A percentile compares a stretch with the other conserved stretches of the same genome.
phyloP scores from a whole-genome alignment of 2,888 invertebrate genomes.

The Aspidiotus rigidus region DNA sequence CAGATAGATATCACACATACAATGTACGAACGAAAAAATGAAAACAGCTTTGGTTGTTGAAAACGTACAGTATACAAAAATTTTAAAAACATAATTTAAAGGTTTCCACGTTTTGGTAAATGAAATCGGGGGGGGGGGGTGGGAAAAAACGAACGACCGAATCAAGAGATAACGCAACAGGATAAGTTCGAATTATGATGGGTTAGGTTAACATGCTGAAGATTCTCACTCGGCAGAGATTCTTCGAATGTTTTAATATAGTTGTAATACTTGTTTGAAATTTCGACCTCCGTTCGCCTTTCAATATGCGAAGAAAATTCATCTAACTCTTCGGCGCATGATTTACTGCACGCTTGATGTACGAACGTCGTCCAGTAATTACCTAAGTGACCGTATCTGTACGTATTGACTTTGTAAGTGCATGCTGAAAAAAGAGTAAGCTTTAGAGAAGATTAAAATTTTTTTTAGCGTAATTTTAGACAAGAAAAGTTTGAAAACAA shows the following conservation, averaged over 20 bases:
- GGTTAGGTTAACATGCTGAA: too few relatives aligned
- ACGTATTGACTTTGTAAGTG: constrained; percentile 11
- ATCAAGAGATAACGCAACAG: too few relatives aligned
- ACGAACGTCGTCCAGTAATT: constrained; percentile 48
- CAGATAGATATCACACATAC: too few relatives aligned
- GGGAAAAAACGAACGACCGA: too few relatives aligned
- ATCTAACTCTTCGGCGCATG: constrained; percentile 41
- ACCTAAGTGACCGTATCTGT: constrained; percentile 41
- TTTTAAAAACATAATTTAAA: too few relatives aligned
- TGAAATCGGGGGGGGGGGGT: too few relatives aligned
- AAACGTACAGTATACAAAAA: too few relatives aligned
- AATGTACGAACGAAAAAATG: too few relatives aligned
- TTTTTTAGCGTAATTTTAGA: too few relatives aligned
- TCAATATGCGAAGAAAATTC: constrained; percentile 9
- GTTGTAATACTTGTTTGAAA: neutral
- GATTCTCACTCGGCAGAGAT: neutral
- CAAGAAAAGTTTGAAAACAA: neutral
- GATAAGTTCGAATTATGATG: too few relatives aligned
- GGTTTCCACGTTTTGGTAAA: too few relatives aligned
- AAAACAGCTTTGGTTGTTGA: too few relatives aligned
- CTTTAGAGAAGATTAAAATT: neutral
- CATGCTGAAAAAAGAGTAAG: neutral
- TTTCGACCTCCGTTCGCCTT: neutral
- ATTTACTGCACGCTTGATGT: constrained; percentile 45
- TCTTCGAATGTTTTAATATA: constrained; percentile 2